phyloP scores from a whole-genome alignment of 2,113 vertebrate genomes.

The Capreolus pygargus region DNA sequence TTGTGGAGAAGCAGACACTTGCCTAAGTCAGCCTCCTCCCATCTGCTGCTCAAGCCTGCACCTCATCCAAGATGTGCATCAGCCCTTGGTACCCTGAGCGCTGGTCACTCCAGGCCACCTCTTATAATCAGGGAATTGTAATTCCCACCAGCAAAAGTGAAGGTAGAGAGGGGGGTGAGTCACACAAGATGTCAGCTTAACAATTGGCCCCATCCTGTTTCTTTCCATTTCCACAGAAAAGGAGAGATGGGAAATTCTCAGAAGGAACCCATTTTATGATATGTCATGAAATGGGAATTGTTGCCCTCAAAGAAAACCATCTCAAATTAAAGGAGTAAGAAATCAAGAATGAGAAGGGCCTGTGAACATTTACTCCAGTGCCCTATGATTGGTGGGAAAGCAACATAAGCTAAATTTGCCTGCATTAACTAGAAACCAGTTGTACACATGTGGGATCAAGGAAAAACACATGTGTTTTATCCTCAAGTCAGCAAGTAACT shows the following conservation, averaged over 20 bases:
- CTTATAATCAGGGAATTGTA: neutral
- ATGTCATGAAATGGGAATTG: neutral
- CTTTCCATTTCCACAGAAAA: neutral
- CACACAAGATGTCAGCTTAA: neutral
- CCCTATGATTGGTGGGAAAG: neutral
- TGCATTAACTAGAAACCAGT: neutral
- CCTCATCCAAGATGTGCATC: neutral
- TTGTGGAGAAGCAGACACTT: neutral
- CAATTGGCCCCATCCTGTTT: neutral
- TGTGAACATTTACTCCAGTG: neutral
- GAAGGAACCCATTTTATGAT: neutral
- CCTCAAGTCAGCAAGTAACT: neutral
- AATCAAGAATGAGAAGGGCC: neutral
- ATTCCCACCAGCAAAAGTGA: neutral
- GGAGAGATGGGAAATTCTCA: neutral
- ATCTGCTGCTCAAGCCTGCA: neutral
- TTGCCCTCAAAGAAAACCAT: neutral
- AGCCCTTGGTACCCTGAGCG: neutral
- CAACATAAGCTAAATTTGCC: neutral
- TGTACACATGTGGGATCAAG: neutral
- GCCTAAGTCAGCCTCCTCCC: neutral
- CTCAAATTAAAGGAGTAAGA: neutral
- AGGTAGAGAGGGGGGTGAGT: neutral
- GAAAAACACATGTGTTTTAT: neutral
- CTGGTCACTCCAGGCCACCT: neutral